Evolutionary conservation across 2,888 invertebrate species (phyloP).

Genomic region (Caenorhabditis sp.): DNA sequence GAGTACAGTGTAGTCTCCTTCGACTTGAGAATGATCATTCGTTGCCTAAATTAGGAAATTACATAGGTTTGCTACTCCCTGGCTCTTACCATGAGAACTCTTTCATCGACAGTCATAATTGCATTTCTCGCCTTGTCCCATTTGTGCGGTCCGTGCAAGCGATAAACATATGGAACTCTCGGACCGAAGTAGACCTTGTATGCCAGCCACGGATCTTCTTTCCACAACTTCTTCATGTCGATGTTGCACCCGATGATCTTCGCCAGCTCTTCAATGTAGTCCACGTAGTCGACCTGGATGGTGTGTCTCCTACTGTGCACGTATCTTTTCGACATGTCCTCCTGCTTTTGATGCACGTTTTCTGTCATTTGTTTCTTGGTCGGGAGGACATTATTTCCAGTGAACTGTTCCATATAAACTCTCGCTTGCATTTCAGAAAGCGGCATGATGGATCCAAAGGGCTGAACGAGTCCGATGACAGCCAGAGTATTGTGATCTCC

Average conservation of each 20-base stretch:
- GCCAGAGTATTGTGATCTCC: conserved; percentile 83
- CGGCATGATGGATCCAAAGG: conserved; percentile 84
- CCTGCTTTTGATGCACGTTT: conserved; percentile 82
- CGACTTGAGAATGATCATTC: conserved; percentile 45
- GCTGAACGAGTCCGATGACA: conserved; percentile 84
- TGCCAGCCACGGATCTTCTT: conserved; percentile 50
- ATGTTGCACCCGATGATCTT: conserved; percentile 80
- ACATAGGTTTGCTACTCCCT: no score
- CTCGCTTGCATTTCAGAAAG: conserved; percentile 85
- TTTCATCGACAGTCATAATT: conserved; percentile 64
- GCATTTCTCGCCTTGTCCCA: conserved; percentile 75
- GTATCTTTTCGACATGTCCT: conserved; percentile 72
- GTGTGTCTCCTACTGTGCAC: conserved; percentile 83
- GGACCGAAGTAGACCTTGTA: conserved; percentile 69
- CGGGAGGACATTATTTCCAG: conserved; percentile 62
- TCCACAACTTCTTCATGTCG: conserved; percentile 47
- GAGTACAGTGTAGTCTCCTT: conserved; percentile 44
- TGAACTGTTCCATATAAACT: conserved; percentile 80
- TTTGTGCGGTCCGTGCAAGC: conserved; percentile 72
- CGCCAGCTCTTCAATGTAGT: conserved; percentile 85
- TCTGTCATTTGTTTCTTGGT: conserved; percentile 79
- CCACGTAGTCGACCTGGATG: conserved; percentile 83
- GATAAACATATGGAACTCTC: conserved; percentile 71
- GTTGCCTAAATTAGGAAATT: conserved; percentile 24
- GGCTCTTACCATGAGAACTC: conserved; percentile 37